phyloP scores from a whole-genome alignment of 2,113 vertebrate genomes.

The Marmota flaviventris region DNA sequence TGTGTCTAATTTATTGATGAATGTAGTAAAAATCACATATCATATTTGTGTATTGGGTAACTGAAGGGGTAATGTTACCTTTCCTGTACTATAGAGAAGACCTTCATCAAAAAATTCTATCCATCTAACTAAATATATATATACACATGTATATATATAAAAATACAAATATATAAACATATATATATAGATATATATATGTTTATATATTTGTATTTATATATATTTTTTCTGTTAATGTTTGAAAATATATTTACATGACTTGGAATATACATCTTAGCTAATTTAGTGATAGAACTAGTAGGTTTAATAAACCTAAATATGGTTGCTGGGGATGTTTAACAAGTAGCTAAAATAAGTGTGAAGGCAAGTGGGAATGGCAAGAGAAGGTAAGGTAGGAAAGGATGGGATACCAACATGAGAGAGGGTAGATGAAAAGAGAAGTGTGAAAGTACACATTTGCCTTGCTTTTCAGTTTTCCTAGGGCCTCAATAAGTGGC shows the following conservation, averaged over 20 bases:
- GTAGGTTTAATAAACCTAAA: background rate
- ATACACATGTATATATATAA: background rate
- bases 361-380: background rate
- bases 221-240: background rate
- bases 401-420: rapidly evolving
- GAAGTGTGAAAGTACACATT: background rate
- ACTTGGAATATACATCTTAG: background rate
- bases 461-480: background rate
- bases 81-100: background rate
- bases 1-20: conserved; percentile 28
- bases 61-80: background rate
- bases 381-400: background rate
- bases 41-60: background rate
- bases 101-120: background rate
- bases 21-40: conserved; percentile 4
- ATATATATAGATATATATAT: too few species aligned
- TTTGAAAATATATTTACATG: conserved; percentile 8
- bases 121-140: background rate
- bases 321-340: background rate
- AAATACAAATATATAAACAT: too few species aligned
- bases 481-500: background rate
- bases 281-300: background rate
- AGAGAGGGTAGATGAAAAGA: background rate
- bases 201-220: too few species aligned
- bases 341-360: background rate